Evolutionary conservation across 2,797 vertebrate genomes (phyloP), one percentile per base, ranked within the genome.

Genomic region (Chelon labrosus): DNA sequence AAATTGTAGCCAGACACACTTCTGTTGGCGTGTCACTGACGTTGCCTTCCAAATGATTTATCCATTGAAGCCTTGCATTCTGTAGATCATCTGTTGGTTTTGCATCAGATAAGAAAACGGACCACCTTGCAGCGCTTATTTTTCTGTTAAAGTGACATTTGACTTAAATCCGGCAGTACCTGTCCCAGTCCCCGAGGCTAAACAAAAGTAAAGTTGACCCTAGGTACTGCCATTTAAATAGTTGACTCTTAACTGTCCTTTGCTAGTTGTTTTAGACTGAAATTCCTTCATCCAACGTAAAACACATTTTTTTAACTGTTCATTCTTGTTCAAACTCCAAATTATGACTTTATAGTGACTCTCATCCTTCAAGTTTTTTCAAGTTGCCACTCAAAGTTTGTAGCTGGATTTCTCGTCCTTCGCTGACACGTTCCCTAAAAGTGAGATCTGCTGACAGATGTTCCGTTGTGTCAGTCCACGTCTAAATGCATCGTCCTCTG

Each of bases 151-250:
- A 69, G 51, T 63, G 76, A 84, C 82, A 86, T 83, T 25, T 55
- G 72, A 88, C 50, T 79, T 55, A 66, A 69, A 76, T 82, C 72
- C 69, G 72, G 51, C 46, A n/a, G 10, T 56, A 85, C 64, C 54
- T 58, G 70, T 80, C 58, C 37, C 6, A 5, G 57, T 51, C 20
- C 17, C 3, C 16, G 4, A 27, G 37, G 42, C 42, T 16, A 16
- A 44, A 44, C 11, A 8, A n/a, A 17, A 44, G 17, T 14, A 17
- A 14, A 44, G 42, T 12, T 44, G 5, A 31, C 42, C 14, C 13
- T 44, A 17, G 16, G 42, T 44, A 44, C 7, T 44, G 22, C 22
- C 17, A 44, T 31, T 31, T 31, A 10, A 31, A 20, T 22, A 47
- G 31, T 64, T 59, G 46, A 41, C 14, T 31, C 5, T 47, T n/a